Base-by-base conservation (phyloP, 1,140 invertebrate species). In the Ceratina australensis region DNA sequence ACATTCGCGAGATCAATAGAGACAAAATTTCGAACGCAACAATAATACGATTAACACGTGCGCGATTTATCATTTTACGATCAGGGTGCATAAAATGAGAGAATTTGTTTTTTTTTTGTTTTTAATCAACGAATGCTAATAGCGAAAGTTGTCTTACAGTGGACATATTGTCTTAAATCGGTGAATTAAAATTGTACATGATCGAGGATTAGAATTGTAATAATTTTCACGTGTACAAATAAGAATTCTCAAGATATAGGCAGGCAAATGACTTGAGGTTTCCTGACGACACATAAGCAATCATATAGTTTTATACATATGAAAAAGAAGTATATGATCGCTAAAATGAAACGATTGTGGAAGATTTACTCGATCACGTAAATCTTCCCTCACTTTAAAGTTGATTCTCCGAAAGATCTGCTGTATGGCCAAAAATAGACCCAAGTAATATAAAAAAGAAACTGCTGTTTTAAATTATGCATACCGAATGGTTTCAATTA, bases 101-200 rank as follows among this genome's bases (percentile, higher is more conserved):
- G 82, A 60, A 59, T 81, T 83, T 68, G 73, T 71, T 42, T 42
- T 42, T 42, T 60, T 56, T 81, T 83, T 68, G 73, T 71, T 42
- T 42, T 42, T 42, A 42, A 77, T 59, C 64, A 18, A 42, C 79
- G 16, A 66, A 80, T 68, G 64, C 28, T 28, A 66, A 66, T 12
- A 64, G 61, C 49, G 50, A 69, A 65, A 42, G 42, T 57, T 83
- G 26, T 49, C 59, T 42, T 26, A 12, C 4, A 18, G 22, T 12
- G 47, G 16, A 59, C 71, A 72, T 50, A 28, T 26, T 59, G 61
- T 18, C 33, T 42, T 42, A 42, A 42, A 64, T 78, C 42, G 52
- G 52, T 65, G 60, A 72, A 68, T 72, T 78, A 72, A 78, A 54
- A 72, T 33, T 57, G 60, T 72, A 72, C 61, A 57, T 33, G 76